These are phyloP conservation scores for Nautilus pompilius DNA, from an alignment of 1,140 invertebrate genomes.

Conservation along the genomic window DNA sequence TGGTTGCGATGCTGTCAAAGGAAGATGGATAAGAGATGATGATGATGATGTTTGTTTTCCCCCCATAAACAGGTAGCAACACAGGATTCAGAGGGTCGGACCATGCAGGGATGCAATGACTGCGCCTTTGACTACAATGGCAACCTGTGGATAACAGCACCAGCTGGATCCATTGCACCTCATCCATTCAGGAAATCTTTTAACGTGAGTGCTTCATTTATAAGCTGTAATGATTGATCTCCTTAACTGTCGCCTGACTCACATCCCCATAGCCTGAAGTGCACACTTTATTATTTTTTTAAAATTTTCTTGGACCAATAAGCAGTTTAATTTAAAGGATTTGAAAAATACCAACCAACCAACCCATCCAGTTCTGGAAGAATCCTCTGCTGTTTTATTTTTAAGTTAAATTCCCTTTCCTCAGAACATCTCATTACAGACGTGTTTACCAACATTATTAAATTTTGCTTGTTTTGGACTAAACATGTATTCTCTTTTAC, in stretches of 20 bases:
- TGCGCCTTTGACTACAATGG: constrained; percentile 45
- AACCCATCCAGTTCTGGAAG: too few species aligned
- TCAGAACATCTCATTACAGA: too few species aligned
- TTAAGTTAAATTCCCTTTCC: too few species aligned
- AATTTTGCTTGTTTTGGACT: too few species aligned
- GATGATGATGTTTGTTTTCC: neutral
- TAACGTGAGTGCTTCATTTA: constrained; percentile 22
- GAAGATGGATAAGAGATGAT: neutral
- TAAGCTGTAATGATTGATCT: too few species aligned
- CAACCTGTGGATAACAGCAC: constrained; percentile 48
- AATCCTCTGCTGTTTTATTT: too few species aligned
- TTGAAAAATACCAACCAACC: too few species aligned
- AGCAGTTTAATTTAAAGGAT: neutral
- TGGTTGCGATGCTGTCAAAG: neutral
- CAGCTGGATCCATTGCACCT: constrained; percentile 47
- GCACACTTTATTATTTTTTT: too few species aligned
- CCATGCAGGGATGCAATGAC: constrained; percentile 52
- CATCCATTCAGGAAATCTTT: constrained; percentile 30
- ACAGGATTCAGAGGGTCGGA: constrained; percentile 28
- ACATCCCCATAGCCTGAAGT: too few species aligned
- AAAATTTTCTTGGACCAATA: neutral
- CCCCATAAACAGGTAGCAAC: constrained; percentile 18
- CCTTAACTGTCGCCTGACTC: too few species aligned
- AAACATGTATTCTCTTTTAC: too few species aligned
- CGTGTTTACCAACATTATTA: too few species aligned